These are phyloP conservation scores for Agelastica alni DNA, from an alignment of 2,888 invertebrate species.

Conservation along the genomic window DNA sequence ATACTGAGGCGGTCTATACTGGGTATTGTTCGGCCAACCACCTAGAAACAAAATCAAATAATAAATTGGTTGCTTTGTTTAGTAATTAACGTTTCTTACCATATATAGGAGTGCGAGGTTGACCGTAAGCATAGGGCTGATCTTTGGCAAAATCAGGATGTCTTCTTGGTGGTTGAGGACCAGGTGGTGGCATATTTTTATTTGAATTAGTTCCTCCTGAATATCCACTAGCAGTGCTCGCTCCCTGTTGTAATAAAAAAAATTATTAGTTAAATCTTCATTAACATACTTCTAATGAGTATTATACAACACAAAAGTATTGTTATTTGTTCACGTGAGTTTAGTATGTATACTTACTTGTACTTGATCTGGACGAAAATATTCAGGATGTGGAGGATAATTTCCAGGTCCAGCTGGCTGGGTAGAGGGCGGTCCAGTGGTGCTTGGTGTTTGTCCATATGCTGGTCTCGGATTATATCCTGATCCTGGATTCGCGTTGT, in stretches of 20 bases:
- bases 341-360: slow-evolving; percentile 23
- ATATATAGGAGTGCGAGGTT: slow-evolving; percentile 69
- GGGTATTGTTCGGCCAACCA: slow-evolving; percentile 70
- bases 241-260: slow-evolving; percentile 48
- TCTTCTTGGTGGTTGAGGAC: slow-evolving; percentile 73
- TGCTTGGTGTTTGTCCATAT: slow-evolving; percentile 50
- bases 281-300: too few relatives aligned
- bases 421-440: slow-evolving; percentile 55
- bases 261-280: neutral
- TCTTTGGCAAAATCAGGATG: slow-evolving; percentile 86
- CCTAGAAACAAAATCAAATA: slow-evolving; percentile 48
- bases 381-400: slow-evolving; percentile 62
- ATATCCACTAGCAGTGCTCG: slow-evolving; percentile 52
- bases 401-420: slow-evolving; percentile 55
- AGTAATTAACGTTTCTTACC: too few relatives aligned
- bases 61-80: neutral
- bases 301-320: too few relatives aligned
- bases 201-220: slow-evolving; percentile 56
- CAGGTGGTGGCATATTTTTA: slow-evolving; percentile 67
- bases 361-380: slow-evolving; percentile 60
- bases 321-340: neutral
- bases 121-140: slow-evolving; percentile 67
- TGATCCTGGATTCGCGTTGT: slow-evolving; percentile 47
- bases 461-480: slow-evolving; percentile 53
- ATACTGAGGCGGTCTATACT: slow-evolving; percentile 59